Evolutionary conservation across 2,888 invertebrate species (phyloP), one percentile per base, ranked within the genome.

Genomic region (Eugnorisma glareosa): DNA sequence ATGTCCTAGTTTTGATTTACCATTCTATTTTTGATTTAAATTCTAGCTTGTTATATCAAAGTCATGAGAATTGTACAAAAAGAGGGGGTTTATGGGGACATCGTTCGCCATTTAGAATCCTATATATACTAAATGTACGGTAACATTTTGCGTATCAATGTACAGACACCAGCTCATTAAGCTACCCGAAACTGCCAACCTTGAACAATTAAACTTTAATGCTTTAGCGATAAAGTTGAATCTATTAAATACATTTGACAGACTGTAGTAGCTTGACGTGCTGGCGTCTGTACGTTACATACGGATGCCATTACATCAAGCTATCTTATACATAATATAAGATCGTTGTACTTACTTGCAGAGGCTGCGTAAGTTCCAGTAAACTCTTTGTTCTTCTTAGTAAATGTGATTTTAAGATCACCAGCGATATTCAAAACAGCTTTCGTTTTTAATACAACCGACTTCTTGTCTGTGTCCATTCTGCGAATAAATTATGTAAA

Each of bases 391-490:
- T 88, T 83, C 57, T 86, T 71, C 57, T 90, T 89, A 3, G 86
- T 87, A n/a, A 92, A 81, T 71, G 90, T 89, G 4, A 94, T 86
- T 24, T 81, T 89, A 0, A 95, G 37, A 68, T 94, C 92, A n/a
- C 90, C 89, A 11, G 79, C 86, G 28, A 95, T 90, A 11, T 89
- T 87, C 18, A 94, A 83, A 77, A 93, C 89, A 15, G 92, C 92
- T 82, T 91, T 93, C 8, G 94, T 94, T 75, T 94, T 92, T 51
- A 96, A 85, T 1, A 93, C 74, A 5, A 95, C 95, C 4, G 92
- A 91, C 83, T 93, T 93, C 21, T 90, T 87, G 7, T 77, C 79
- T 59, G 89, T 92, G 67, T 95, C 91, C 93, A 95, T 93, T 77
- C 95, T 95, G 87, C 51, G 90, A 92, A 86, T 72, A 72, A 77